phyloP scores from a whole-genome alignment of 1,140 invertebrate species.

The Sycobia sp. region DNA sequence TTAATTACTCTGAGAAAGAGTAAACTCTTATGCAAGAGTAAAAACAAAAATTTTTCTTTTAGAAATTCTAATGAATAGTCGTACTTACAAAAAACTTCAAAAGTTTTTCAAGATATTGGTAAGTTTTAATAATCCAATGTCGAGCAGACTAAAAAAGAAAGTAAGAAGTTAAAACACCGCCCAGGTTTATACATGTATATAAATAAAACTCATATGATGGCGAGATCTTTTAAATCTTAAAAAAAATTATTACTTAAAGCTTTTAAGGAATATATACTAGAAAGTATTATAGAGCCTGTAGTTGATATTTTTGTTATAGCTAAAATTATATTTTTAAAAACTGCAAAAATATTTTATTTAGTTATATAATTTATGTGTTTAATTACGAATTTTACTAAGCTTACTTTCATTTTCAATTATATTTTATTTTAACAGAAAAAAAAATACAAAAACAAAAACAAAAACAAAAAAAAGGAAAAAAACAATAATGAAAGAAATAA shows the following conservation, averaged over 20 bases:
- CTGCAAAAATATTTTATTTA: not conserved
- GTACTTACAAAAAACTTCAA: conserved; percentile 18
- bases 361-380: too few species aligned
- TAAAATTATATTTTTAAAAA: conserved; percentile 3
- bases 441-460: too few species aligned
- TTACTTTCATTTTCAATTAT: too few species aligned
- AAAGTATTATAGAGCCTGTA: not conserved
- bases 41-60: conserved; percentile 5
- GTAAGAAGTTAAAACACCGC: conserved; percentile 21
- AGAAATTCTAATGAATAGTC: conserved; percentile 1
- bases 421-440: too few species aligned
- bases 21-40: conserved; percentile 7
- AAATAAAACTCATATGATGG: conserved; percentile 15
- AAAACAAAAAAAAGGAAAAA: too few species aligned
- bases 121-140: not conserved
- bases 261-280: not conserved
- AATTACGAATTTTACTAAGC: too few species aligned
- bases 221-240: conserved; percentile 20
- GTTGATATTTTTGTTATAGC: too few species aligned
- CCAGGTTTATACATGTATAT: conserved; percentile 25
- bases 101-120: too few species aligned
- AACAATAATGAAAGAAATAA: too few species aligned
- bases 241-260: conserved; percentile 16
- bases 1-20: conserved; percentile 14
- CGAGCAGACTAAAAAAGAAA: conserved; percentile 23